Evolutionary conservation across 2,888 invertebrate species (phyloP).

Genomic region (Leuctra nigra): DNA sequence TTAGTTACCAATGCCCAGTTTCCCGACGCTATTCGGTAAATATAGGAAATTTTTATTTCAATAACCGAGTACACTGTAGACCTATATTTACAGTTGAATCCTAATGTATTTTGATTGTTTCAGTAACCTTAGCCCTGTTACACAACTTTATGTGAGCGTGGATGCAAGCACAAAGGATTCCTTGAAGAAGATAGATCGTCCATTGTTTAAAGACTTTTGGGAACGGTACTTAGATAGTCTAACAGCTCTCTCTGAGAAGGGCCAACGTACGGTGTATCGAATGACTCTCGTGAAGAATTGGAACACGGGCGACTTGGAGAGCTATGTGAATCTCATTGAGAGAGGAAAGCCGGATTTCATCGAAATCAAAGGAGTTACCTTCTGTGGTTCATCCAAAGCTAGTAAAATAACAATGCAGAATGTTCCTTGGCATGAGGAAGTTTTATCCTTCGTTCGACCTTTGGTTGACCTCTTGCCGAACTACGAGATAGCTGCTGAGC

Average conservation of each 20-base stretch:
- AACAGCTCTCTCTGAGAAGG: slow-evolving; percentile 44
- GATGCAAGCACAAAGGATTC: slow-evolving; percentile 50
- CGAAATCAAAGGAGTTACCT: slow-evolving; percentile 54
- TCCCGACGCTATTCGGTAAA: slow-evolving; percentile 47
- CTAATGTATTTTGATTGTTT: slow-evolving; percentile 6
- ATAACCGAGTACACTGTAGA: not conserved
- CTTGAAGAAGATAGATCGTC: slow-evolving; percentile 50
- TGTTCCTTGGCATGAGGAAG: slow-evolving; percentile 53
- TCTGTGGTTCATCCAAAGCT: slow-evolving; percentile 49
- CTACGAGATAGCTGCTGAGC: slow-evolving; percentile 50
- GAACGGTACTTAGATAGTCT: slow-evolving; percentile 47
- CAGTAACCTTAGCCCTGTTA: slow-evolving; percentile 42
- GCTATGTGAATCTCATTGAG: slow-evolving; percentile 46
- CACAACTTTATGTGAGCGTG: slow-evolving; percentile 52
- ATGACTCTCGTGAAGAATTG: slow-evolving; percentile 50
- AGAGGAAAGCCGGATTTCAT: slow-evolving; percentile 51
- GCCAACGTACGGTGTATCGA: slow-evolving; percentile 51
- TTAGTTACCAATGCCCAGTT: slow-evolving; percentile 55
- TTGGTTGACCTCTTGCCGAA: slow-evolving; percentile 40
- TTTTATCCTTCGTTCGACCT: slow-evolving; percentile 43
- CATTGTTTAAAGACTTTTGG: slow-evolving; percentile 52
- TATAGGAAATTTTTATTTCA: not conserved
- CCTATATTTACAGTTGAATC: not conserved
- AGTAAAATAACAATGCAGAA: slow-evolving; percentile 49
- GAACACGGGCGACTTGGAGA: slow-evolving; percentile 48